Evolutionary conservation across 2,113 vertebrate species (phyloP), one percentile per base, ranked within the genome.

Genomic region (Cricetomys ansorgei): DNA sequence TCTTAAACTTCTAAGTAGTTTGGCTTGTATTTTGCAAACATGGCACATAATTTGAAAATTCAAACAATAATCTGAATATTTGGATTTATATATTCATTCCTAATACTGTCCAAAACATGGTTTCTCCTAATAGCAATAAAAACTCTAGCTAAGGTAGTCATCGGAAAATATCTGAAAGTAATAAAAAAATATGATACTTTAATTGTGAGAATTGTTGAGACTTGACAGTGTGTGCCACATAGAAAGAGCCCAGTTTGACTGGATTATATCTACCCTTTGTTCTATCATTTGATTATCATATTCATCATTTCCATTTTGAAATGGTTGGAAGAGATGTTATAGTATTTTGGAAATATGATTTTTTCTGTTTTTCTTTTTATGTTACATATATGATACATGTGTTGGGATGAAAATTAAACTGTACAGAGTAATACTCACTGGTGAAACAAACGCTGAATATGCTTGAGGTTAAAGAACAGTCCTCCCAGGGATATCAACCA

Each of bases 1-100:
- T 55, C 53, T 37, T 88, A 91, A 95, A 67, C 57, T 75, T 7
- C 53, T 64, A 72, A 8, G 11, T 72, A 65, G 4, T 48, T 43
- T 88, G 40, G 6, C 7, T n/a, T n/a, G n/a, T n/a, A n/a, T n/a
- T n/a, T n/a, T n/a, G n/a, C n/a, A n/a, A n/a, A n/a, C n/a, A n/a
- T n/a, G n/a, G n/a, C n/a, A n/a, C n/a, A n/a, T 81, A 81, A 94
- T 31, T 81, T 96, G 57, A 79, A 96, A 93, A 57, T 43, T 45
- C 10, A 85, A 7, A 6, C 0, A 43, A 34, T 67, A 96, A 95
- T 77, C 79, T 76, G 64, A 95, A 96, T 1, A 80, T 29, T 0
- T 0, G 89, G 76, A 86, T 85, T 95, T 96, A 72, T 65, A 40
- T 1, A 88, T 93, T 88, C 21, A 95, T 77, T 29, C 34, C 89